Percentiles rank a stretch among this genome's conserved stretches.
Evolutionary conservation across 2,113 vertebrate species (phyloP).

Genomic region (Alouatta palliata): DNA sequence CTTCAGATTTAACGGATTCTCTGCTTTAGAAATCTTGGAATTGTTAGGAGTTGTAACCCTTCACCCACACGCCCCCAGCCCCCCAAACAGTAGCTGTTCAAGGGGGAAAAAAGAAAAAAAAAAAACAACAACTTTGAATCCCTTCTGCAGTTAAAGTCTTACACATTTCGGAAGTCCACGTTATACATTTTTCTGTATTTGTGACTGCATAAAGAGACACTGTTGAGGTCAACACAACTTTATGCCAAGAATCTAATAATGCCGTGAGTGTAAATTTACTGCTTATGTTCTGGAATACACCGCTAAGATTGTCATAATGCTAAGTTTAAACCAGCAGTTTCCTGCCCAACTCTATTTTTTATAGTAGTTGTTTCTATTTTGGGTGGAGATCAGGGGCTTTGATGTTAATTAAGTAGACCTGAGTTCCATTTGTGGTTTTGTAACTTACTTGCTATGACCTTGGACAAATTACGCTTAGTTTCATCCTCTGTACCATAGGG

Average conservation of each 20-base stretch:
- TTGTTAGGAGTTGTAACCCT: background rate
- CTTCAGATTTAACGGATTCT: background rate
- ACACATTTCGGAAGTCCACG: background rate
- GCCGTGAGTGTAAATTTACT: background rate
- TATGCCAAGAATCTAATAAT: conserved; percentile 27
- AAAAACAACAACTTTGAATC: background rate
- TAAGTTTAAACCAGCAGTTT: conserved; percentile 31
- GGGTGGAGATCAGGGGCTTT: background rate
- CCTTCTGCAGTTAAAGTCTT: background rate
- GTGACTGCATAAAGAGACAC: conserved; percentile 30
- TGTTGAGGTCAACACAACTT: conserved; percentile 40
- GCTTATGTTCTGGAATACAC: background rate
- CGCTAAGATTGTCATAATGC: background rate
- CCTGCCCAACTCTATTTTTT: background rate
- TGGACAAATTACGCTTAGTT: background rate
- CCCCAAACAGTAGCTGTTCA: background rate
- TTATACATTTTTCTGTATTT: conserved; percentile 5
- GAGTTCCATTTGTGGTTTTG: background rate
- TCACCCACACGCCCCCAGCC: too few species aligned
- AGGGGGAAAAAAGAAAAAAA: background rate
- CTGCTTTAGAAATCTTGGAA: background rate
- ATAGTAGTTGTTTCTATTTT: background rate
- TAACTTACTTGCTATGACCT: background rate
- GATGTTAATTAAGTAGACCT: conserved; percentile 10
- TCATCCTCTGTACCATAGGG: background rate